phyloP scores from a whole-genome alignment of 2,113 vertebrate genomes.

The Spheniscus mendiculus region DNA sequence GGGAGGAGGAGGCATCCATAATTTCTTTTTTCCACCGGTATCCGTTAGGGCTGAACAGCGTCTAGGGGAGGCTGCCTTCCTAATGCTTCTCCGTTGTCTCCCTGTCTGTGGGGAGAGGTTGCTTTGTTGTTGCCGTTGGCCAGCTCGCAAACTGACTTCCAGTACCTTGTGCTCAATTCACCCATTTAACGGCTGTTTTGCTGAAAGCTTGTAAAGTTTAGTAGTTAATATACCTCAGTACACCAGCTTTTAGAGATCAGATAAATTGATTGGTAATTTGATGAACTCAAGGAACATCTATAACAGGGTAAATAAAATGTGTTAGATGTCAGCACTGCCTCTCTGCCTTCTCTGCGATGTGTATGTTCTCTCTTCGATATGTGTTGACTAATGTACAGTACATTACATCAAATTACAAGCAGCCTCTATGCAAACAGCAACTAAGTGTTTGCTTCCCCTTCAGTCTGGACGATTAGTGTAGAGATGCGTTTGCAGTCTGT shows the following conservation, averaged over 20 bases:
- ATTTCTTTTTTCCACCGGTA: not conserved
- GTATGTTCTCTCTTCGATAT: not conserved
- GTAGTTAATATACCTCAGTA: slow-evolving; percentile 51
- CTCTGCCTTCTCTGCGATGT: not conserved
- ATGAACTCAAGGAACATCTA: slow-evolving; percentile 61
- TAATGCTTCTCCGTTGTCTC: accelerated
- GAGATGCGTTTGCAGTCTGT: not conserved
- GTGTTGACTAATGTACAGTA: slow-evolving; percentile 52
- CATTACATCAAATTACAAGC: slow-evolving; percentile 47
- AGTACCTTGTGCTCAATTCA: slow-evolving; percentile 20
- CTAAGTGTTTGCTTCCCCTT: slow-evolving; percentile 43
- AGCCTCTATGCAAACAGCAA: slow-evolving; percentile 50
- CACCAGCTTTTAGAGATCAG: slow-evolving; percentile 57
- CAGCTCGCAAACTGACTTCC: not conserved
- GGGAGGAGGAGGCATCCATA: not conserved
- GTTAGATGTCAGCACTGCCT: slow-evolving; percentile 35
- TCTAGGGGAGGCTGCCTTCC: not conserved
- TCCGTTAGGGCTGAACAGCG: not conserved
- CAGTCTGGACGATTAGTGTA: not conserved
- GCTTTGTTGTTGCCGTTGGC: not conserved
- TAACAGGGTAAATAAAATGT: slow-evolving; percentile 62
- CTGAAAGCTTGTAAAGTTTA: slow-evolving; percentile 54
- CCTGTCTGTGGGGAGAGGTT: not conserved
- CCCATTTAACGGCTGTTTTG: slow-evolving; percentile 23
- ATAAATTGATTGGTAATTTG: slow-evolving; percentile 68